Evolutionary conservation across 2,113 vertebrate genomes (phyloP), one percentile per base, ranked within the genome.

Genomic region (Struthio camelus): DNA sequence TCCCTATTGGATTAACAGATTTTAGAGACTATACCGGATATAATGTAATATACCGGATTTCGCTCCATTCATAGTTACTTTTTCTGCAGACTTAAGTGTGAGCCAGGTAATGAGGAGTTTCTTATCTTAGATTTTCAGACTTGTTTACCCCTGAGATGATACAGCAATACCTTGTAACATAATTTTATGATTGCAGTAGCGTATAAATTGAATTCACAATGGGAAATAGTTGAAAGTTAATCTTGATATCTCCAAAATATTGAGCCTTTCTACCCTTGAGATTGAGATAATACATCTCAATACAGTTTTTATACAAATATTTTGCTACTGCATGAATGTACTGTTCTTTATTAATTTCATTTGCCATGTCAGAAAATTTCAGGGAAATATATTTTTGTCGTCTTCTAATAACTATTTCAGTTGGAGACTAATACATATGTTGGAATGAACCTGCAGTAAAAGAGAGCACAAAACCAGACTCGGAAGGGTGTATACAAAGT

Each of bases 141-240:
- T 96, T 91, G 44, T 82, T 96, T 95, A 87, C 75, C 15, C 87
- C 89, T 82, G 89, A 93, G 87, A 82, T 89, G 50, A 61, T 91
- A 65, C 14, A 16, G 64, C 85, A 91, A 61, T 91, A 73, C 53
- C 61, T 77, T 66, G 48, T 91, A 87, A 83, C 54, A 42, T n/a
- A 82, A 28, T 93, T 95, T 96, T 91, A 20, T 80, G 42, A 73
- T 93, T 85, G 53, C 75, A 87, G 30, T 72, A 85, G n/a, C 36
- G 61, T 83, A 73, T 93, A 89, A 94, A 91, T 96, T 72, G 85
- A 86, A 93, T 90, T 93, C 73, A 67, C 72, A 54, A 38, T 72
- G 62, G 40, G 80, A 93, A 83, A 44, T 51, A 93, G 56, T 64
- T 90, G 69, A 53, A 88, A 61, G 28, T 90, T 92, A 93, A 87